These are phyloP conservation scores for Aelia acuminata DNA, from an alignment of 2,888 invertebrate species.

Conservation along the genomic window DNA sequence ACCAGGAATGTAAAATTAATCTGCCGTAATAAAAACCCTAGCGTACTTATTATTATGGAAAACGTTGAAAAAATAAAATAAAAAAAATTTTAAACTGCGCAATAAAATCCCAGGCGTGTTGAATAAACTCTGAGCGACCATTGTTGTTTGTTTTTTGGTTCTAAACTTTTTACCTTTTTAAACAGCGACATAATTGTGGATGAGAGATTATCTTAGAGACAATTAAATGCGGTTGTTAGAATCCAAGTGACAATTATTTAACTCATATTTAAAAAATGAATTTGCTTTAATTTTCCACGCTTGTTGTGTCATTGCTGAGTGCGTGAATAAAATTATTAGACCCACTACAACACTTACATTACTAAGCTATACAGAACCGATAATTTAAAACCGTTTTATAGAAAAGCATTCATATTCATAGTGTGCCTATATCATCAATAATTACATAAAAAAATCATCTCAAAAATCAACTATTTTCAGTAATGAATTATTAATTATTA, in stretches of 20 bases:
- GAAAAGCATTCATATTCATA: too few relatives aligned
- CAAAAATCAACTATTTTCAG: too few relatives aligned
- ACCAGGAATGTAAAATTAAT: not conserved
- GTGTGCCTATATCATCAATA: too few relatives aligned
- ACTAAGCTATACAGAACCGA: too few relatives aligned
- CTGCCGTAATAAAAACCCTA: not conserved
- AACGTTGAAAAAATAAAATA: not conserved
- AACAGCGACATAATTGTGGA: slow-evolving; percentile 3
- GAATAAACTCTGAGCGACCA: not conserved
- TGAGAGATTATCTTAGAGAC: not conserved
- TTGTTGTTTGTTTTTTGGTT: slow-evolving; percentile 21
- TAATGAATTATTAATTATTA: too few relatives aligned
- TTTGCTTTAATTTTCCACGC: slow-evolving; percentile 1
- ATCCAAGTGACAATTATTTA: not conserved
- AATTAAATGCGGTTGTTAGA: not conserved
- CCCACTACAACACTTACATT: too few relatives aligned
- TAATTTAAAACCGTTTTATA: too few relatives aligned
- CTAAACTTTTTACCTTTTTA: slow-evolving; percentile 24
- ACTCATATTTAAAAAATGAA: not conserved
- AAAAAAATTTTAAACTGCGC: not conserved
- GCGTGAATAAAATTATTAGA: slow-evolving; percentile 8
- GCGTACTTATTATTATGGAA: slow-evolving; percentile 29
- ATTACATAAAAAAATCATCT: too few relatives aligned
- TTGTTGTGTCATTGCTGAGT: not conserved
- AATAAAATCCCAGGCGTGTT: not conserved